phyloP scores from a whole-genome alignment of 2,888 invertebrate species.

The Tipula helvola region DNA sequence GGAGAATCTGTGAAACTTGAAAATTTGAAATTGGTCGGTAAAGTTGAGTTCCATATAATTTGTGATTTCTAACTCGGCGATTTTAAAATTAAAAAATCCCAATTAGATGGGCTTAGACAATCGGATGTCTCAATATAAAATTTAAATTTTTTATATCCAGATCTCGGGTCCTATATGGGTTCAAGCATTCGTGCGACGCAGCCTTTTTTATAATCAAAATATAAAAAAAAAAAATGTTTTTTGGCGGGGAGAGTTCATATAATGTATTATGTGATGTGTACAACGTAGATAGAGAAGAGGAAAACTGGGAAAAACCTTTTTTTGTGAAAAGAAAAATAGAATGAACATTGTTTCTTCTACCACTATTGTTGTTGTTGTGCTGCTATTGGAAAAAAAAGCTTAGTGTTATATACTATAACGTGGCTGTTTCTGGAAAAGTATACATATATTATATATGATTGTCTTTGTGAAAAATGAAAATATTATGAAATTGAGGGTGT shows the following conservation, averaged over 20 bases:
- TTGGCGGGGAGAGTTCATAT: background rate
- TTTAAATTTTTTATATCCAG: too few species aligned
- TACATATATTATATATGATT: background rate
- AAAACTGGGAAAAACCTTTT: background rate
- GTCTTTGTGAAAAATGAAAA: background rate
- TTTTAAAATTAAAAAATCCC: too few species aligned
- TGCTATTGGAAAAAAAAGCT: background rate
- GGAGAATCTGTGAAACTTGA: too few species aligned
- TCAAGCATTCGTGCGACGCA: background rate
- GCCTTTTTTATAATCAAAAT: background rate
- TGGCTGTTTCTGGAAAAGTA: background rate
- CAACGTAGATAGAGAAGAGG: background rate
- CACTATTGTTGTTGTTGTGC: background rate
- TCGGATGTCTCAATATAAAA: too few species aligned
- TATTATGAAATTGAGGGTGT: background rate
- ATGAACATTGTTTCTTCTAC: background rate
- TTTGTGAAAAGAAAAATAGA: background rate
- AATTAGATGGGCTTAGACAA: too few species aligned
- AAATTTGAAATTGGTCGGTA: too few species aligned
- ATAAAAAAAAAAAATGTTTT: background rate
- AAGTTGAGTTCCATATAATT: too few species aligned
- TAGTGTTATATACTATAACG: background rate
- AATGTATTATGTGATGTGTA: background rate
- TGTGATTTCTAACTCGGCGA: too few species aligned
- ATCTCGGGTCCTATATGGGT: background rate